A percentile compares a stretch with the other conserved stretches of the same genome.
These are phyloP conservation scores for Microplitis manilae DNA, from an alignment of 2,888 invertebrate genomes.

Conservation along the genomic window DNA sequence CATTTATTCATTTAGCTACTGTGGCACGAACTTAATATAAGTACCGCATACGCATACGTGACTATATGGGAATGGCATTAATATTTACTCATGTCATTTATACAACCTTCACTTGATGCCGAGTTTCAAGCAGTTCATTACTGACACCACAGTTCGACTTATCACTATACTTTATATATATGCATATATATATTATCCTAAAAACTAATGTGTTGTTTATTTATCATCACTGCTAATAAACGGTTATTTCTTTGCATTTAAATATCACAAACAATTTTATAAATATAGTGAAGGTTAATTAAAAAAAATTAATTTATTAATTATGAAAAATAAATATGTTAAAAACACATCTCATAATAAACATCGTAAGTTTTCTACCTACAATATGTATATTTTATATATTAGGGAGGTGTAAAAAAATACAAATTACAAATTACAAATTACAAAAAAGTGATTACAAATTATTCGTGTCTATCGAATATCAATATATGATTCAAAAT, in stretches of 20 bases:
- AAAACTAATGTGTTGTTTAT: neutral
- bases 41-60: slow-evolving; percentile 45
- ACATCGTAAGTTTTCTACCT: neutral
- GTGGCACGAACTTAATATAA: neutral
- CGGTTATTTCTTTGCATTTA: neutral
- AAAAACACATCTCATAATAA: neutral
- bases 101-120: slow-evolving; percentile 56
- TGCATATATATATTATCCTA: neutral
- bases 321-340: neutral
- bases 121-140: slow-evolving; percentile 58
- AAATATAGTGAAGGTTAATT: too few species aligned
- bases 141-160: slow-evolving; percentile 44
- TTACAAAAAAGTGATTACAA: too few species aligned
- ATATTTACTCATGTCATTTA: slow-evolving; percentile 65
- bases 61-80: slow-evolving; percentile 58
- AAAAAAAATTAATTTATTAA: neutral
- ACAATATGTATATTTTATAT: neutral
- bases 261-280: neutral
- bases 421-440: too few species aligned
- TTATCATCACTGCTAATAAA: neutral
- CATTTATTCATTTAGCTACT: neutral
- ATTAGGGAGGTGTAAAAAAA: too few species aligned
- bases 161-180: neutral
- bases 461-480: too few species aligned
- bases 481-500: too few species aligned